Evolutionary conservation across 2,888 invertebrate species (phyloP), one percentile per base, ranked within the genome.

Genomic region (Thereva unica): DNA sequence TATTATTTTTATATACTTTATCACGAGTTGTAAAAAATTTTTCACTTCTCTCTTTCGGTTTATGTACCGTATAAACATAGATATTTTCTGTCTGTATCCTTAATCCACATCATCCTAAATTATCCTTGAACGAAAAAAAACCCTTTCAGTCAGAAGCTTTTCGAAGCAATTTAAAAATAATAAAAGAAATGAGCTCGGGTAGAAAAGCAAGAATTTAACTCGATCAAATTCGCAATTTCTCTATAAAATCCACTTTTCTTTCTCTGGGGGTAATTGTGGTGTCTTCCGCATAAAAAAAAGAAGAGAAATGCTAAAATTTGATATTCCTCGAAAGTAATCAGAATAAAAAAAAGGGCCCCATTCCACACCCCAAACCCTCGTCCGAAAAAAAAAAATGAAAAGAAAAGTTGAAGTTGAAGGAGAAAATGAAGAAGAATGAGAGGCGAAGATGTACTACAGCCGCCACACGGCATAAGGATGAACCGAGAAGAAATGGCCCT

Each of bases 301-400:
- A 47, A 47, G 35, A 50, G n/a, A n/a, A n/a, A 61, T 61, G 61
- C 35, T 41, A 64, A 64, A 23, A 64, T 64, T 64, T 64, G 64
- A 64, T 64, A 64, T 64, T 64, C 64, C 53, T 64, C 53, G 44
- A 64, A 64, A 64, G 64, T 53, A 64, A 64, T 64, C 64, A 64
- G 44, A 64, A 64, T 64, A 64, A 64, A 64, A 57, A 57, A 64
- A 45, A 42, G 41, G 64, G 49, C 50, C 47, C 34, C 23, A 23
- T 23, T 23, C 23, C 23, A 23, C 23, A 1, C 23, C 23, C 1
- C 23, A 1, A 23, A 23, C 23, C 23, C 23, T 23, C 23, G 23
- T 23, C 23, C 23, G 23, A 23, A 23, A 23, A 23, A 23, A 2
- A 23, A 23, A 23, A 23, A 23, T 23, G 23, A 23, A 23, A 23